Base-by-base conservation (phyloP, 2,797 vertebrate genomes). In the Amazona ochrocephala region DNA sequence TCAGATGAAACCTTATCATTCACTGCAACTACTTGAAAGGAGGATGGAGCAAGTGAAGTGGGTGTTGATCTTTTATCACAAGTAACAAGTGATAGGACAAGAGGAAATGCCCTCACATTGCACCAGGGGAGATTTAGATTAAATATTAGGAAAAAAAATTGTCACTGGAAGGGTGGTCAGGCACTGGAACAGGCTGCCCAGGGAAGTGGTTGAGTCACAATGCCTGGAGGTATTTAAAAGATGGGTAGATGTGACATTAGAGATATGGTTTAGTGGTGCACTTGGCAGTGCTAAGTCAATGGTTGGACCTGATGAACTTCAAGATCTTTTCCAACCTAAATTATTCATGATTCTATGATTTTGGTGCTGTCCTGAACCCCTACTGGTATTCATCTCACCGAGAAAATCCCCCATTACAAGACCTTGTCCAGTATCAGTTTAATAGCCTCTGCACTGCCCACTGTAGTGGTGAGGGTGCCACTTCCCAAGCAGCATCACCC, bases 341-440 rank as follows among this genome's bases (percentile, higher is more conserved):
- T 2, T 7, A n/a, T 66, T 56, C 45, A 29, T 30, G 9, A 67
- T 47, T 77, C 44, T 47, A 5, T 23, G 16, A 19, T 45, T 86
- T 30, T 77, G 21, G 41, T 68, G 82, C 60, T 81, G 60, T 79
- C 67, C 50, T 62, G 66, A 60, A 67, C n/a, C 81, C 76, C 30
- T 27, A 10, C 22, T 81, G 90, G 60, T 37, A 42, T 53, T 84
- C 75, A 84, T 90, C 77, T 77, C n/a, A 41, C n/a, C 74, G 65
- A 96, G 80, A 96, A 95, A 94, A 73, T n/a, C 12, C 8, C 41
- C 68, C 77, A 41, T 79, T 86, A 81, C 2, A 8, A 87, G 73
- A 84, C 65, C 45, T 80, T 84, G 65, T 45, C 83, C 67, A 29
- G 53, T 89, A 94, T 86, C 93, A 94, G 60, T 76, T 93, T 81